Evolutionary conservation across 2,888 invertebrate species (phyloP).

Genomic region (Mythimna impura): DNA sequence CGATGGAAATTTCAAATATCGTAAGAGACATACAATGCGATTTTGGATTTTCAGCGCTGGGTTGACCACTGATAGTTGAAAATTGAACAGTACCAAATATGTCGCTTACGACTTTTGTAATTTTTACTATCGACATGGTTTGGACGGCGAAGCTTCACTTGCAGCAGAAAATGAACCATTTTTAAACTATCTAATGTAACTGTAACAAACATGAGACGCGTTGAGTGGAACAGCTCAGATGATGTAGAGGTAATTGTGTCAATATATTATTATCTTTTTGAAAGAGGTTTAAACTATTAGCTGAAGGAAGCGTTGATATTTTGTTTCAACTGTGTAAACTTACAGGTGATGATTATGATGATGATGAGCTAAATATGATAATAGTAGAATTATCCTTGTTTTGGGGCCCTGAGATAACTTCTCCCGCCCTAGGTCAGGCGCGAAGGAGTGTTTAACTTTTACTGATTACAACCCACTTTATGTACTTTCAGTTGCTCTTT

Average conservation of each 20-base stretch:
- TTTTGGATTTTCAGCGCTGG: background rate
- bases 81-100: background rate
- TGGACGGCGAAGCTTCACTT: conserved; percentile 43
- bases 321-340: background rate
- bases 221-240: conserved; percentile 20
- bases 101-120: background rate
- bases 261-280: conserved; percentile 36
- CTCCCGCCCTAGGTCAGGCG: no score
- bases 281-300: conserved; percentile 18
- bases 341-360: background rate
- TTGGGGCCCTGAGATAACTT: no score
- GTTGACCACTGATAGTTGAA: background rate
- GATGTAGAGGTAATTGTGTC: conserved; percentile 1
- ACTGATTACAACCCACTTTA: no score
- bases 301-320: background rate
- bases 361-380: background rate
- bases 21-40: background rate
- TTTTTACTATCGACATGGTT: background rate
- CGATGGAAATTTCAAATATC: background rate
- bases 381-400: background rate
- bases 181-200: conserved; percentile 13
- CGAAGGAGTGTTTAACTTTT: no score
- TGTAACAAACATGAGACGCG: conserved; percentile 12
- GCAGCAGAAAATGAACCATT: conserved; percentile 24
- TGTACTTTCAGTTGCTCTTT: no score